phyloP scores from a whole-genome alignment of 2,888 invertebrate species.

The Agapetus fuscipes region DNA sequence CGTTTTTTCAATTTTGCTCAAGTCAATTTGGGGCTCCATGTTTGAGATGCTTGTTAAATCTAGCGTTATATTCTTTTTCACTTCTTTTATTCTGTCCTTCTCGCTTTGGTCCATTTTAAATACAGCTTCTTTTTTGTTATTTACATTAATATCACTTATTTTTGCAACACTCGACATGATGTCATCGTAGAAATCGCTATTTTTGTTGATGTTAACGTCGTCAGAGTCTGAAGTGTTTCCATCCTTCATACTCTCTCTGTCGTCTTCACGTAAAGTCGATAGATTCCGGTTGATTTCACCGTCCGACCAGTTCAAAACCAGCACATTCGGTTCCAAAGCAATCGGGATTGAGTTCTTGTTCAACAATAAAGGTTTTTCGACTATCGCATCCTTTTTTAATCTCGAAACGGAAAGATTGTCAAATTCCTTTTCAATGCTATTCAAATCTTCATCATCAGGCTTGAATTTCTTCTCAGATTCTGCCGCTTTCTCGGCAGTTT shows the following conservation, averaged over 20 bases:
- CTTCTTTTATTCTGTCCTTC: no score
- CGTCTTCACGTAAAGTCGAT: constrained; percentile 36
- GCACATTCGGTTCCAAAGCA: constrained; percentile 31
- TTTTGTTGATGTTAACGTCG: constrained; percentile 1
- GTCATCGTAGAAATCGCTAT: constrained; percentile 3
- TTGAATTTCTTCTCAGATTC: constrained; percentile 14
- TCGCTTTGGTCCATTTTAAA: no score
- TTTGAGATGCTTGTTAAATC: no score
- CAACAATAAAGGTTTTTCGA: constrained; percentile 28
- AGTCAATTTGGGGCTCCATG: no score
- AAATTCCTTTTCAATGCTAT: constrained; percentile 39
- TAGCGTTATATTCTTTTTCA: background rate
- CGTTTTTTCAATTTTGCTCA: no score
- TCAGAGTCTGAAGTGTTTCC: background rate
- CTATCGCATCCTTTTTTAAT: constrained; percentile 27
- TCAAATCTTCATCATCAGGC: constrained; percentile 15
- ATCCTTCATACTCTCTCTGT: constrained; percentile 25
- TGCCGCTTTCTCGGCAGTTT: constrained; percentile 20
- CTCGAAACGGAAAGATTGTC: constrained; percentile 40
- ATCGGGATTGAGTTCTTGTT: constrained; percentile 30
- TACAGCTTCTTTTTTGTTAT: no score
- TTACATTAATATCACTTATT: no score
- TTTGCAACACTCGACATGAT: background rate
- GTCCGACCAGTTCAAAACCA: constrained; percentile 29
- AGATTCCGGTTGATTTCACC: constrained; percentile 29